Evolutionary conservation across 2,797 vertebrate genomes (phyloP).

Genomic region (Cirrhinus mrigala): DNA sequence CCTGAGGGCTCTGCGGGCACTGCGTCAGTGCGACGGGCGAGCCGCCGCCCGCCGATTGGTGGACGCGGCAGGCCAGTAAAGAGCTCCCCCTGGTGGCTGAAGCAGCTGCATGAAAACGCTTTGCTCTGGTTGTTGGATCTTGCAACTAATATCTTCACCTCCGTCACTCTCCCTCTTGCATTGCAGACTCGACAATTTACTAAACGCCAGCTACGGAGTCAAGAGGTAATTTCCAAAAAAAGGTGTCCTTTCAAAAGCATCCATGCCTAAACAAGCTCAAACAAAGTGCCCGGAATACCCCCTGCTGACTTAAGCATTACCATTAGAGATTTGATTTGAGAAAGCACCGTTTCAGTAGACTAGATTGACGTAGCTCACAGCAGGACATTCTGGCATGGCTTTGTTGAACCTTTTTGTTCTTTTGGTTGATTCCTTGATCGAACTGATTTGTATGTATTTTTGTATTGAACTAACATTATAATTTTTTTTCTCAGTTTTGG

Average conservation of each 20-base stretch:
- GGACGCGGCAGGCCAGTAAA: slow-evolving; percentile 64
- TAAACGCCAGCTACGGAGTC: slow-evolving; percentile 97
- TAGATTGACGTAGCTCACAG: slow-evolving; percentile 71
- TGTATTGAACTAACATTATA: slow-evolving; percentile 85
- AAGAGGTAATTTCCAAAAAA: slow-evolving; percentile 91
- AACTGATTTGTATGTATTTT: slow-evolving; percentile 79
- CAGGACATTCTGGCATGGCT: slow-evolving; percentile 87
- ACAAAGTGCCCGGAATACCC: slow-evolving; percentile 85
- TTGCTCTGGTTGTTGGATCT: slow-evolving; percentile 76
- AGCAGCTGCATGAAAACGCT: slow-evolving; percentile 79
- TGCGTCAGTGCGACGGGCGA: slow-evolving; percentile 61
- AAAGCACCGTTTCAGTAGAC: slow-evolving; percentile 57
- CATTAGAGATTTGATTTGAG: slow-evolving; percentile 69
- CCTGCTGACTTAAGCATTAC: slow-evolving; percentile 78
- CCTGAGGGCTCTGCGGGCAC: slow-evolving; percentile 56
- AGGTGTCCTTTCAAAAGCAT: slow-evolving; percentile 84
- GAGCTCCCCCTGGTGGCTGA: slow-evolving; percentile 81
- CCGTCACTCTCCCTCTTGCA: slow-evolving; percentile 87
- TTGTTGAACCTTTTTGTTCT: slow-evolving; percentile 82
- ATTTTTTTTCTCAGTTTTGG: slow-evolving; percentile 77
- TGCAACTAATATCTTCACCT: slow-evolving; percentile 87
- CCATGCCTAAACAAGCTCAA: slow-evolving; percentile 81
- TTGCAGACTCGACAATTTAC: slow-evolving; percentile 98
- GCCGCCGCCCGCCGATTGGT: slow-evolving; percentile 67
- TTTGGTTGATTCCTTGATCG: slow-evolving; percentile 77